Evolutionary conservation across 2,888 invertebrate genomes (phyloP).

Genomic region (Alentia gelatinosa): DNA sequence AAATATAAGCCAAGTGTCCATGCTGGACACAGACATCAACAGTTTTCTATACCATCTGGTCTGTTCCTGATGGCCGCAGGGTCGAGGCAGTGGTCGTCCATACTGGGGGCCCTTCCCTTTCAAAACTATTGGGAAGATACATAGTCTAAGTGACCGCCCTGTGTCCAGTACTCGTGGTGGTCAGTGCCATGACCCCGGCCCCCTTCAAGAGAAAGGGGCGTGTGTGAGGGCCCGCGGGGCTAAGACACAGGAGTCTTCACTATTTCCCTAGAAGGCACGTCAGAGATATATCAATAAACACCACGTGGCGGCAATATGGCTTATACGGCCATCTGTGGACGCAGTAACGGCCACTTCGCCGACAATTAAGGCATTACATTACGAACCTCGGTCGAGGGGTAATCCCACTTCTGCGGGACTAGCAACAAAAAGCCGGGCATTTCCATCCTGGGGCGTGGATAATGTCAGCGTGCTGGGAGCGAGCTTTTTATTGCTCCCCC

Average conservation of each 20-base stretch:
- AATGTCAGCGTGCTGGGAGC: constrained; percentile 27
- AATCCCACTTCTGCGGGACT: constrained; percentile 5
- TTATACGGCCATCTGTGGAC: constrained; percentile 9
- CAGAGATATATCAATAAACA: constrained; percentile 43
- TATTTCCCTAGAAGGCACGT: background rate
- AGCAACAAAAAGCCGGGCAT: constrained; percentile 5
- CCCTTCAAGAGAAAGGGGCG: constrained; percentile 28
- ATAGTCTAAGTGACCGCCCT: constrained; percentile 22
- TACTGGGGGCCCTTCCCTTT: constrained; percentile 21
- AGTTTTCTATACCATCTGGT: constrained; percentile 47
- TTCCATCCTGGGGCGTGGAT: constrained; percentile 43
- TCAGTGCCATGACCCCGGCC: constrained; percentile 34
- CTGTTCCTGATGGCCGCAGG: background rate
- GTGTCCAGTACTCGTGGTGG: constrained; percentile 21
- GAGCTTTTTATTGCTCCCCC: constrained; percentile 4
- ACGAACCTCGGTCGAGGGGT: background rate
- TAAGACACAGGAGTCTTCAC: background rate
- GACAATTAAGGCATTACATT: constrained; percentile 44
- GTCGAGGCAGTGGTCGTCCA: background rate
- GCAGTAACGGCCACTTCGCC: constrained; percentile 13
- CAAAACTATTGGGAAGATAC: constrained; percentile 42
- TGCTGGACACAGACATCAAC: constrained; percentile 45
- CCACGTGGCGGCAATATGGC: constrained; percentile 51
- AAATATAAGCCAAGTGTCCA: constrained; percentile 47
- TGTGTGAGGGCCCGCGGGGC: constrained; percentile 4